A percentile compares a stretch with the other conserved stretches of the same genome.
phyloP scores from a whole-genome alignment of 2,888 invertebrate genomes.

The Drosophila birchii region DNA sequence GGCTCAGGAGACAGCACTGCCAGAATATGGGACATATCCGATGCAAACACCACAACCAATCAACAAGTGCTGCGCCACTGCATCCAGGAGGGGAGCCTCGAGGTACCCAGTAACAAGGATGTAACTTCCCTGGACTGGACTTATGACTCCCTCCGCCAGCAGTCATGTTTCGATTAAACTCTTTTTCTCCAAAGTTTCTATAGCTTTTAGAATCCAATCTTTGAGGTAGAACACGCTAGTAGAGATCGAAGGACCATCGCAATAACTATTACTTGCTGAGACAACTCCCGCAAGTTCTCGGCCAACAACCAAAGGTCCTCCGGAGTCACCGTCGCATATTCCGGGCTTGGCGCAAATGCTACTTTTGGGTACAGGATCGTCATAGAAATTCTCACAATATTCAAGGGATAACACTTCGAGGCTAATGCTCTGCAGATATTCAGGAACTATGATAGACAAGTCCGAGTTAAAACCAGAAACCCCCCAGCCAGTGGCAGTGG shows the following conservation, averaged over 20 bases:
- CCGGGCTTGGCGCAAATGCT: conserved; percentile 1
- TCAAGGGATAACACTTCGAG: background rate
- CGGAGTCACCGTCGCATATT: conserved; percentile 3
- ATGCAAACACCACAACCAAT: conserved; percentile 92
- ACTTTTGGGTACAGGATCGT: background rate
- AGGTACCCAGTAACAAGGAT: conserved; percentile 99
- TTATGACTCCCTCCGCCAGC: too few species aligned
- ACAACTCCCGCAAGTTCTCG: background rate
- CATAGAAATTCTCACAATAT: background rate
- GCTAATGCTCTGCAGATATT: background rate
- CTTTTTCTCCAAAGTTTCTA: background rate
- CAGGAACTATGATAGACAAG: background rate
- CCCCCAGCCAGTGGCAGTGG: background rate
- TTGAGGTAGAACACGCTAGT: background rate
- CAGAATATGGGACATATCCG: conserved; percentile 99
- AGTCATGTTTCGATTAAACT: too few species aligned
- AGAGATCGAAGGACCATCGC: conserved; percentile 1
- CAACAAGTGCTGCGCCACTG: conserved; percentile 97
- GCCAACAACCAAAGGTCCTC: background rate
- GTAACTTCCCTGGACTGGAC: conserved; percentile 99
- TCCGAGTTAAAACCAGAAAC: background rate
- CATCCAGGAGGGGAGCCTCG: conserved; percentile 98
- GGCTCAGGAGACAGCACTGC: conserved; percentile 99
- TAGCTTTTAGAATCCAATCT: background rate
- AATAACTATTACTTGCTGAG: background rate